These are phyloP conservation scores for Rhea americana DNA, from an alignment of 2,113 vertebrate species.

Conservation along the genomic window DNA sequence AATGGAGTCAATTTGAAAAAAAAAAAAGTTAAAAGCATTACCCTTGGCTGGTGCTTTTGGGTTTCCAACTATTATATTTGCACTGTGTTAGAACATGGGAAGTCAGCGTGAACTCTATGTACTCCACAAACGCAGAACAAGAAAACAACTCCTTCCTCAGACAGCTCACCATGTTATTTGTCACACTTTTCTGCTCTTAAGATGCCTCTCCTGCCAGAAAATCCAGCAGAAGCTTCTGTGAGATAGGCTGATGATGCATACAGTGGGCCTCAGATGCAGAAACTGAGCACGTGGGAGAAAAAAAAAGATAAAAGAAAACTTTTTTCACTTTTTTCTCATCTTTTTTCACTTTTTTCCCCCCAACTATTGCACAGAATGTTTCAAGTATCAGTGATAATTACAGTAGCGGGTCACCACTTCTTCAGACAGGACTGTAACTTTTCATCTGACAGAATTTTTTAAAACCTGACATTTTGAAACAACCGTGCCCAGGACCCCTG, in stretches of 20 bases:
- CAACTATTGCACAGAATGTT: not conserved
- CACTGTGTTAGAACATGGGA: not conserved
- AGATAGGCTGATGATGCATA: not conserved
- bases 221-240: not conserved
- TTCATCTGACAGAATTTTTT: accelerated
- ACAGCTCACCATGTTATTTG: not conserved
- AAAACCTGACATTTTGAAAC: not conserved
- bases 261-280: not conserved
- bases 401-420: not conserved
- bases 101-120: accelerated
- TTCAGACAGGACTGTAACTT: not conserved
- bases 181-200: not conserved
- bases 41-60: not conserved
- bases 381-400: not conserved
- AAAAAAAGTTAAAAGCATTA: not conserved
- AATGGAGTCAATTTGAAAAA: not conserved
- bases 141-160: not conserved
- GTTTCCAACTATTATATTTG: not conserved
- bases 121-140: not conserved
- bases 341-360: not conserved
- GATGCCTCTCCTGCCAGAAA: not conserved
- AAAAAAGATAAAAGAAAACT: not conserved
- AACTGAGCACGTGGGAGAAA: not conserved
- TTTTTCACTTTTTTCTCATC: not conserved
- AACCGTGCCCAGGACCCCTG: not conserved